Evolutionary conservation across 1,140 invertebrate genomes (phyloP).

Genomic region (Drosophila elegans): DNA sequence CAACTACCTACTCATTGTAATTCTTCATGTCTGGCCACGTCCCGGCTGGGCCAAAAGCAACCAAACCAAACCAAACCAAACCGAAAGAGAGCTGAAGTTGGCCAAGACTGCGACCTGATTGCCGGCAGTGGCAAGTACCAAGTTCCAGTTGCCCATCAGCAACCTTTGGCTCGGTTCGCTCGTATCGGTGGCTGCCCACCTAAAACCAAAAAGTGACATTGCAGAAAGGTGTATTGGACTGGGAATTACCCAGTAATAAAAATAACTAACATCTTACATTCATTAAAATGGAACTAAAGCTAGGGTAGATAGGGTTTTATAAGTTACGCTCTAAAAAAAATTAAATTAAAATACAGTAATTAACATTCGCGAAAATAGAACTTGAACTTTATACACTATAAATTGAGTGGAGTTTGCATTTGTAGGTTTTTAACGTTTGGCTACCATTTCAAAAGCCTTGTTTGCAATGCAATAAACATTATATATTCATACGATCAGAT

Average conservation of each 20-base stretch:
- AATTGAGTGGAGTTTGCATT: too few relatives aligned
- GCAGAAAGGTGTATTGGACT: background rate
- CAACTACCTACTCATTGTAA: constrained; percentile 83
- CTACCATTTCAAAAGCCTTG: too few relatives aligned
- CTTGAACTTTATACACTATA: too few relatives aligned
- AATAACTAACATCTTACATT: background rate
- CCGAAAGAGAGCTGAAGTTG: constrained; percentile 22
- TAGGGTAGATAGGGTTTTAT: too few relatives aligned
- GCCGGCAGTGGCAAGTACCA: constrained; percentile 67
- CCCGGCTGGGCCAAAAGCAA: constrained; percentile 18
- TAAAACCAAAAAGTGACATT: constrained; percentile 21
- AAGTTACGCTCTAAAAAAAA: too few relatives aligned
- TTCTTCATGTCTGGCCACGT: constrained; percentile 78
- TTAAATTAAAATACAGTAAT: too few relatives aligned
- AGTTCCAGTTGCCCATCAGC: constrained; percentile 72
- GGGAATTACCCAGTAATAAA: background rate
- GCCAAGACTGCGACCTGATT: constrained; percentile 68
- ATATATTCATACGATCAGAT: too few relatives aligned
- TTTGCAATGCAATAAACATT: too few relatives aligned
- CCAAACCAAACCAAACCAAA: constrained; percentile 33
- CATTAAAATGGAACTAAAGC: too few relatives aligned
- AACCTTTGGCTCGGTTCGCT: constrained; percentile 65
- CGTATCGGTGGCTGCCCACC: constrained; percentile 58
- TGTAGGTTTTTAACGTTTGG: too few relatives aligned
- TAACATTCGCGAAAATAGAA: too few relatives aligned